These are phyloP conservation scores for Drosophila borborema DNA, from an alignment of 2,888 invertebrate genomes.

Conservation along the genomic window DNA sequence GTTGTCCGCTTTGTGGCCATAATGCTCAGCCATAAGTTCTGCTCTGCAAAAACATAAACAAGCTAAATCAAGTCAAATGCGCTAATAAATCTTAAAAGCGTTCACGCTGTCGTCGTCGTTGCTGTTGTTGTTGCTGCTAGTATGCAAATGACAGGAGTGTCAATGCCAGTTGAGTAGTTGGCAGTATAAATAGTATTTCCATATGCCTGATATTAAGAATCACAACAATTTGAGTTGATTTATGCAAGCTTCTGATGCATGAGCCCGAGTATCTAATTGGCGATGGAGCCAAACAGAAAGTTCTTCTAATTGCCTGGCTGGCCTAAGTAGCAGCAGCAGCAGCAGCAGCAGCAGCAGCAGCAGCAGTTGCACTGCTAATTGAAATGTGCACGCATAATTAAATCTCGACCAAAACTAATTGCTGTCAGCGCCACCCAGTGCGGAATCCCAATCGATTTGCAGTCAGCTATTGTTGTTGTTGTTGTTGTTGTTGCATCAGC, in stretches of 20 bases:
- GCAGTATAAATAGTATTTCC: conserved; percentile 15
- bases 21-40: conserved; percentile 79
- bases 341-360: conserved; percentile 20
- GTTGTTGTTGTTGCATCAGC: conserved; percentile 22
- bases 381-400: conserved; percentile 74
- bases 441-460: conserved; percentile 58
- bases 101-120: conserved; percentile 50
- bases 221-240: conserved; percentile 72
- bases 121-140: conserved; percentile 23
- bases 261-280: conserved; percentile 39
- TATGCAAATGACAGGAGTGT: conserved; percentile 65
- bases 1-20: conserved; percentile 72
- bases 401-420: conserved; percentile 62
- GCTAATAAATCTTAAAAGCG: conserved; percentile 79
- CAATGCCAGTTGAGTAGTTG: conserved; percentile 17
- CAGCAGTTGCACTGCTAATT: conserved; percentile 43
- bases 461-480: conserved; percentile 27
- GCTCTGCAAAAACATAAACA: conserved; percentile 82
- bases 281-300: conserved; percentile 44
- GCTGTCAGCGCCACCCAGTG: conserved; percentile 46
- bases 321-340: conserved; percentile 22
- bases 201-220: conserved; percentile 45
- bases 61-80: conserved; percentile 84
- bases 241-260: conserved; percentile 35
- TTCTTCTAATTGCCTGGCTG: conserved; percentile 41